Conservation (phyloP, 2,888 invertebrate species). For the Ceriagrion tenellum region DNA sequence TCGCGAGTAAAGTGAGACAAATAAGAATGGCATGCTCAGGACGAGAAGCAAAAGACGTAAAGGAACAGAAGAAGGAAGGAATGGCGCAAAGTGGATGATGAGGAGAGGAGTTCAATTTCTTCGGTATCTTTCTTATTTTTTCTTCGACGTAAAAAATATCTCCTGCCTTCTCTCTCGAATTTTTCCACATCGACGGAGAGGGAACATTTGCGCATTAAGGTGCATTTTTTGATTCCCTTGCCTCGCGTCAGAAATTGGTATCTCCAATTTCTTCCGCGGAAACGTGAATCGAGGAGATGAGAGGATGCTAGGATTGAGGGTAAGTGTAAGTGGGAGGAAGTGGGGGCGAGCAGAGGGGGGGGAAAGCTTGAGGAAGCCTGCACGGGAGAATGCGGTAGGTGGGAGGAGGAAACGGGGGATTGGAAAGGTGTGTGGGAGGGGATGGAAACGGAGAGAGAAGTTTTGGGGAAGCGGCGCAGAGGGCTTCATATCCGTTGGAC, state of each 20-base stretch:
- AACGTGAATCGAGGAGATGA: neutral
- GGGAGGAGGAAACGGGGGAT: neutral
- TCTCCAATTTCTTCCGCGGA: neutral
- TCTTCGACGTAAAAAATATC: neutral
- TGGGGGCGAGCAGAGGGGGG: neutral
- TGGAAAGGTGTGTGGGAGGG: neutral
- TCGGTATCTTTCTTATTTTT: neutral
- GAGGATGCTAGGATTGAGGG: neutral
- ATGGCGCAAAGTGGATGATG: neutral
- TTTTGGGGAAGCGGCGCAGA: constrained; percentile 5
- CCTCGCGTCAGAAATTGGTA: neutral
- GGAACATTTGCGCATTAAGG: neutral
- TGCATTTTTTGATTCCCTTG: neutral
- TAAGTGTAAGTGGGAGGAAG: neutral
- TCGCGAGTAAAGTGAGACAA: neutral
- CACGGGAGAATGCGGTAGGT: neutral
- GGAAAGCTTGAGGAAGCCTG: neutral
- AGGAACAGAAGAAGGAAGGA: neutral
- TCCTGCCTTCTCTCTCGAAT: neutral
- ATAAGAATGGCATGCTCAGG: neutral
- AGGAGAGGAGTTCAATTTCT: neutral
- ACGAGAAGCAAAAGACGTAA: neutral
- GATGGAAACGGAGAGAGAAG: neutral
- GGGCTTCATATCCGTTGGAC: constrained; percentile 33
- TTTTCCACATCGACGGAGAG: neutral